phyloP scores from a whole-genome alignment of 2,113 vertebrate species.

The Peromyscus maniculatus region DNA sequence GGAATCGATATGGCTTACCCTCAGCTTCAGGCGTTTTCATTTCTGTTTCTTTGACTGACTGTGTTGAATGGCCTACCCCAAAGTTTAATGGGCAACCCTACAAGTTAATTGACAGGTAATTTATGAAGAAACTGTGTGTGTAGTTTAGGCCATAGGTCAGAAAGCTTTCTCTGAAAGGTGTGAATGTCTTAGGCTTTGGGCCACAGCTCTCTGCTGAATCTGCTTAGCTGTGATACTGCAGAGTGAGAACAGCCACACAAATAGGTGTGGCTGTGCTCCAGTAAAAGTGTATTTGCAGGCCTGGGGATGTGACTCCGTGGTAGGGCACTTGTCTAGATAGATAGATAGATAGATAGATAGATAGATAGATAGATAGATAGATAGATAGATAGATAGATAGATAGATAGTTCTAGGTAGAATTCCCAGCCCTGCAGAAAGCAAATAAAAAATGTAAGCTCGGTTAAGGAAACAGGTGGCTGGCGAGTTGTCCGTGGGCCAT shows the following conservation, averaged over 20 bases:
- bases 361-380: not conserved
- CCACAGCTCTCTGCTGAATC: not conserved
- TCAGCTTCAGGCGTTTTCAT: slow-evolving; percentile 16
- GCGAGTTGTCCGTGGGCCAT: not conserved
- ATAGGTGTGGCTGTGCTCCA: not conserved
- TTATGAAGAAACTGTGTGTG: slow-evolving; percentile 20
- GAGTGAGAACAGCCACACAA: not conserved
- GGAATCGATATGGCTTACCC: not conserved
- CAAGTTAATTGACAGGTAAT: slow-evolving; percentile 10
- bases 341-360: too few relatives aligned
- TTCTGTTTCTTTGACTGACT: slow-evolving; percentile 20
- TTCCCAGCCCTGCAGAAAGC: not conserved
- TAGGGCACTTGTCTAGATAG: too few relatives aligned
- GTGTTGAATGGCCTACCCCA: not conserved
- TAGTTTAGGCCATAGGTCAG: slow-evolving; percentile 27
- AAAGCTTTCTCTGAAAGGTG: not conserved
- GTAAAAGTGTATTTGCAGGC: slow-evolving; percentile 24
- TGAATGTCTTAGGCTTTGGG: slow-evolving; percentile 3
- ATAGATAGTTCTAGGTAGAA: not conserved
- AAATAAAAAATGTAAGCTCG: not conserved
- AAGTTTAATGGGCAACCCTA: not conserved
- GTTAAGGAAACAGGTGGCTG: not conserved
- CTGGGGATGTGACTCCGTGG: not conserved
- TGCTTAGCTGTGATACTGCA: accelerated
- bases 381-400: too few relatives aligned